These are phyloP conservation scores for Sebastes nivosus DNA, from an alignment of 2,797 vertebrate species.

Conservation along the genomic window DNA sequence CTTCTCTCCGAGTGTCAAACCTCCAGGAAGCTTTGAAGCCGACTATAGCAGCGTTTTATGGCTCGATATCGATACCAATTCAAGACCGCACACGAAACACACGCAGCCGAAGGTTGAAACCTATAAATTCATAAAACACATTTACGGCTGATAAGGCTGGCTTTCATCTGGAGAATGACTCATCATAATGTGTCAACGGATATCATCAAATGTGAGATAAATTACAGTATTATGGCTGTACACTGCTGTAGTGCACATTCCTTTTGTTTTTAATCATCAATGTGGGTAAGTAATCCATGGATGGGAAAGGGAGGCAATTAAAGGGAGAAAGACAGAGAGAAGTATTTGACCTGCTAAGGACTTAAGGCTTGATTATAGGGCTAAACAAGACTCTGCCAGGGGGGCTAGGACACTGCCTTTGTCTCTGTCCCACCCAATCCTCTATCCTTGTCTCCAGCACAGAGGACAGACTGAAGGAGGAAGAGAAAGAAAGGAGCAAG, in stretches of 20 bases:
- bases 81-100: background rate
- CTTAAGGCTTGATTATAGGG: conserved; percentile 60
- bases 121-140: conserved; percentile 50
- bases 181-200: conserved; percentile 23
- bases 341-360: conserved; percentile 56
- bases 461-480: conserved; percentile 37
- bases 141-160: conserved; percentile 33
- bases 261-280: conserved; percentile 36
- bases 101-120: conserved; percentile 22
- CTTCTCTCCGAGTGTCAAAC: conserved; percentile 29
- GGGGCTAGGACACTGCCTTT: conserved; percentile 45
- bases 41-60: conserved; percentile 29
- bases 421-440: conserved; percentile 53
- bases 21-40: conserved; percentile 58
- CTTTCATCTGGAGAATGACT: conserved; percentile 46
- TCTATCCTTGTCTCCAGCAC: conserved; percentile 34
- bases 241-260: conserved; percentile 19
- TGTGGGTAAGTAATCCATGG: background rate
- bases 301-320: conserved; percentile 27
- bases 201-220: conserved; percentile 26
- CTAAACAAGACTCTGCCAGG: conserved; percentile 38
- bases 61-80: conserved; percentile 46
- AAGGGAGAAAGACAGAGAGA: conserved; percentile 20
- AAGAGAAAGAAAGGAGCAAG: conserved; percentile 58
- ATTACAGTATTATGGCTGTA: background rate